Base-by-base conservation (phyloP, 2,113 vertebrate species). In the Chamaetylas fuelleborni region DNA sequence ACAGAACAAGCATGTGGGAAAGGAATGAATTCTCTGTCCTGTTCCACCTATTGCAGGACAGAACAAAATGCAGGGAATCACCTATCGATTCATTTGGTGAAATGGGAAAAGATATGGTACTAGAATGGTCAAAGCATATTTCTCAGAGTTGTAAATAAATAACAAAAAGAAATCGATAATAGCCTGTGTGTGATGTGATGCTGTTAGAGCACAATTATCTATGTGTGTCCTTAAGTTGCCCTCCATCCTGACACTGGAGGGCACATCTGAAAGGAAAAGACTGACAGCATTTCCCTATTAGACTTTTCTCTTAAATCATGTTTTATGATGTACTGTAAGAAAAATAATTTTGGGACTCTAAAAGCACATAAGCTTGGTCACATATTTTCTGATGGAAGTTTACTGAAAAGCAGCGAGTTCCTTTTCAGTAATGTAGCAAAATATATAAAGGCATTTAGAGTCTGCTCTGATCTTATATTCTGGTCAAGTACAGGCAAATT, bases 101-200 rank as follows among this genome's bases (percentile, higher is more conserved):
- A 56, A 60, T 17, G n/a, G 36, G 34, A 79, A 90, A 77, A 45
- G 19, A 36, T 56, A 48, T 5, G 42, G 23, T 7, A 18, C 15
- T 64, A 47, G 42, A 82, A 47, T 45, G 17, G 36, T 88, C 38
- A 66, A 62, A 94, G 43, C 29, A 5, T 70, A 16, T 77, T 94
- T 83, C 40, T 66, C 42, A 42, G 70, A 64, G 88, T 62, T 96
- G 86, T 62, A 92, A 92, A 92, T 86, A 88, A 81, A 66, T 72
- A 64, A 61, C 47, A 65, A 81, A 88, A 86, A 45, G 19, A 45
- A 91, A 62, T 93, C 5, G 0, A 57, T 93, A 66, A 70, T 78
- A 48, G 11, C 12, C 25, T 57, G 18, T 14, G 6, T 81, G 25
- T 56, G 65, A 64, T 71, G 60, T 38, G 50, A 10, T 73, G 62